These are phyloP conservation scores for Orchestia grillus DNA, from an alignment of 1,140 invertebrate genomes.

Conservation along the genomic window DNA sequence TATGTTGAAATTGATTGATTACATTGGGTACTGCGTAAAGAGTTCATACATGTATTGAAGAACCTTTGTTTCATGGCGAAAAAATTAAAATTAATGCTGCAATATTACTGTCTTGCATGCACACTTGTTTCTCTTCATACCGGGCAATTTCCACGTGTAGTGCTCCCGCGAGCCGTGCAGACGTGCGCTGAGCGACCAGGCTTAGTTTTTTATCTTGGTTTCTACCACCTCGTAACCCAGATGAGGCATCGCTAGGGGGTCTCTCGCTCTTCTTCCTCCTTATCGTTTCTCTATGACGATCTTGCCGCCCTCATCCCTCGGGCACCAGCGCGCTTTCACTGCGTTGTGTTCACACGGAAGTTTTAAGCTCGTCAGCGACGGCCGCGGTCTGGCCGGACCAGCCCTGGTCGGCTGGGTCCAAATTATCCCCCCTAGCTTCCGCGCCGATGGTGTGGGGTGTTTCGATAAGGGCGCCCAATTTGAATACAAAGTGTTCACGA, in stretches of 20 bases:
- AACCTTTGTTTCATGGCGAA: neutral
- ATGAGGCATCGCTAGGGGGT: neutral
- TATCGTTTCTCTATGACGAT: neutral
- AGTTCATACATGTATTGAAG: neutral
- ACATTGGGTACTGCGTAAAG: neutral
- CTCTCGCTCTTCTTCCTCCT: neutral
- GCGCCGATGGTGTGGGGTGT: too few relatives aligned
- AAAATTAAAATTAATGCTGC: neutral
- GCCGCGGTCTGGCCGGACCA: neutral
- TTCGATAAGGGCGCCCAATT: too few relatives aligned
- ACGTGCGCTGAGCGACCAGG: neutral
- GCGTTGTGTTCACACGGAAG: neutral
- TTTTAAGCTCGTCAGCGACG: neutral
- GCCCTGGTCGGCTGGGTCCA: neutral
- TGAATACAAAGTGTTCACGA: too few relatives aligned
- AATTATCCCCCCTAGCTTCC: neutral
- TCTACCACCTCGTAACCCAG: neutral
- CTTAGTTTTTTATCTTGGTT: neutral
- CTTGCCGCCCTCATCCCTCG: neutral
- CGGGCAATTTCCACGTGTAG: neutral
- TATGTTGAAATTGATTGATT: neutral
- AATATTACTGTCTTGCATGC: neutral
- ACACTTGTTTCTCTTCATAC: neutral
- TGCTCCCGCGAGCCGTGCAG: too few relatives aligned
- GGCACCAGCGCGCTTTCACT: neutral